Percentiles rank a stretch among this genome's conserved stretches.
Evolutionary conservation across 2,797 vertebrate genomes (phyloP).

Genomic region (Acanthiza pusilla): DNA sequence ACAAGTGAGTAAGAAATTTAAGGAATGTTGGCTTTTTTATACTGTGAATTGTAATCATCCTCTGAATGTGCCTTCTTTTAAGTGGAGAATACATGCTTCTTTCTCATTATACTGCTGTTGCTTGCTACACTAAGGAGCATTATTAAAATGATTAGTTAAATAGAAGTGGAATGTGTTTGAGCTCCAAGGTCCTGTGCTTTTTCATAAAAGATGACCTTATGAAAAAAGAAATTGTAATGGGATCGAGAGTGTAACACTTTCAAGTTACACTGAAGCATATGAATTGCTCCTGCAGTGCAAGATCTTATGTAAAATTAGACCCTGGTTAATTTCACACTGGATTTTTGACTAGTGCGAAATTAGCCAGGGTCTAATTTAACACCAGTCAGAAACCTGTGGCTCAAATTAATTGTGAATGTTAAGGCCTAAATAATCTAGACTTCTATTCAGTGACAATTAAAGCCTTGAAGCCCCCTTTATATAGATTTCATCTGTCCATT

Average conservation of each 20-base stretch:
- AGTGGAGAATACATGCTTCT: neutral
- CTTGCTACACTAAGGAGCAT: neutral
- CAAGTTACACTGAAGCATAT: conserved; percentile 15
- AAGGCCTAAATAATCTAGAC: neutral
- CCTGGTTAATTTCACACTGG: conserved; percentile 26
- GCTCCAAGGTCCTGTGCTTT: neutral
- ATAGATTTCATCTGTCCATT: neutral
- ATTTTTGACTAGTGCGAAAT: conserved; percentile 46
- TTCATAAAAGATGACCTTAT: conserved; percentile 37
- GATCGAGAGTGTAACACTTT: neutral
- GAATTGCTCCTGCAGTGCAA: conserved; percentile 13
- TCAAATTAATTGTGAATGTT: conserved; percentile 35
- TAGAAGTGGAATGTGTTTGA: conserved; percentile 1
- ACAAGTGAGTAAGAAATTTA: conserved; percentile 78
- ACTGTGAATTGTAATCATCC: conserved; percentile 20
- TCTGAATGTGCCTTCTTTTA: neutral
- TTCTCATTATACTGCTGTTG: conserved; percentile 10
- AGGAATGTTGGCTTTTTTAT: neutral
- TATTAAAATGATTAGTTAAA: conserved; percentile 45
- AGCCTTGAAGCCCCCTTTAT: neutral
- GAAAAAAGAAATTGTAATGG: neutral
- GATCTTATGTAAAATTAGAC: conserved; percentile 46
- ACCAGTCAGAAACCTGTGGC: conserved; percentile 13
- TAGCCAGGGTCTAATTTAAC: conserved; percentile 48
- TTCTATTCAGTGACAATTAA: neutral